Base-by-base conservation (phyloP, 2,888 invertebrate genomes). In the Thumatha senex region DNA sequence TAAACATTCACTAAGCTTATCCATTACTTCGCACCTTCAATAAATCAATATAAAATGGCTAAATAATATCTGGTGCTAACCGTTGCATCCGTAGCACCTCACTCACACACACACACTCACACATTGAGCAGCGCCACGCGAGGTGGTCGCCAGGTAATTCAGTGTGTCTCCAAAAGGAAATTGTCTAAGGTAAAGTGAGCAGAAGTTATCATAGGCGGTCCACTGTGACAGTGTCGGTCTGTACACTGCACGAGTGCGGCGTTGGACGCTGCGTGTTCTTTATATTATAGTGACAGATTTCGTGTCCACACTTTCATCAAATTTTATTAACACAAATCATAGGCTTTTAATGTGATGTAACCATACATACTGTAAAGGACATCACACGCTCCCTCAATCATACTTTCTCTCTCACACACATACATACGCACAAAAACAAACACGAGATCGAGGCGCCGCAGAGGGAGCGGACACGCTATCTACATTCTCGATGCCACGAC, bases 131-230 rank as follows among this genome's bases (percentile, higher is more conserved):
- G 67, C 35, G 43, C 18, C 35, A 11, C 43, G 10, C 11, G 15
- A n/a, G 15, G 56, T 54, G 61, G 50, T 56, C 57, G 61, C 57
- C 61, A 71, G 66, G 67, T 62, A 63, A 44, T 56, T 57, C 46
- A 65, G 54, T 54, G 54, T 51, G 15, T 49, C 48, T 66, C 59
- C 63, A 67, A 66, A 62, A 62, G 56, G 59, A 63, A 67, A 43
- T 61, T 56, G 46, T 54, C 67, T 78, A 78, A 76, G 55, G 55
- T 70, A 81, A 82, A 80, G 67, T 82, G 82, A 82, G 82, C 82
- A 80, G 56, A 55, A 48, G 50, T 46, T 47, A 45, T 15, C 50
- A 35, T 34, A 41, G 43, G 38, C 40, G 46, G 46, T 52, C 70
- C 54, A 53, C 36, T 63, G 53, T 55, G 63, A 63, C 67, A 52